Conservation (phyloP, 1,140 invertebrate species). For the Sycophila sp. region DNA sequence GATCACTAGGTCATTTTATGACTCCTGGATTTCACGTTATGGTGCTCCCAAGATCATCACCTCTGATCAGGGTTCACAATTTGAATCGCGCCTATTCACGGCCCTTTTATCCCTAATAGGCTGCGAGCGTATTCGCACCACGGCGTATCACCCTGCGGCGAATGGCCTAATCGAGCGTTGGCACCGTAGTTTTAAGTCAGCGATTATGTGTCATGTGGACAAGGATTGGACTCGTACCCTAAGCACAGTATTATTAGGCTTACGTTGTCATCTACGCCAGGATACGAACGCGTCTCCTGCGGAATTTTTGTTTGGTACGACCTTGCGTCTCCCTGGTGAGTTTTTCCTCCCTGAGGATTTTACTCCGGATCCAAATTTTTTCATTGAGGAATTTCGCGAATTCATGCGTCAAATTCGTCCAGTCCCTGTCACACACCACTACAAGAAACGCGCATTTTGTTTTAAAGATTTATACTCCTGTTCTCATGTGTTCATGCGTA, state of each 20-base stretch:
- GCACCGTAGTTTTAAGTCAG: not conserved
- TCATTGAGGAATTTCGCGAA: not conserved
- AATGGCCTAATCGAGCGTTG: constrained; percentile 22
- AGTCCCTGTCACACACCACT: not conserved
- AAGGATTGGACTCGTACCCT: not conserved
- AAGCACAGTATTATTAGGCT: not conserved
- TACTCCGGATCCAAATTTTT: not conserved
- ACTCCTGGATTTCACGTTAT: constrained; percentile 7
- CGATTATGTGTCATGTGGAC: constrained; percentile 1
- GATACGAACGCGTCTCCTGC: not conserved
- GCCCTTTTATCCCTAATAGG: not conserved
- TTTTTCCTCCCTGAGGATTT: not conserved
- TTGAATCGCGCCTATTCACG: not conserved
- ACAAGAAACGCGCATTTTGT: not conserved
- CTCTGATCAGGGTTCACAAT: constrained; percentile 1
- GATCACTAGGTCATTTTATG: not conserved
- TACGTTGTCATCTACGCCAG: not conserved
- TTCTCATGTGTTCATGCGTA: too few species aligned
- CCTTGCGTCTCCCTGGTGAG: not conserved
- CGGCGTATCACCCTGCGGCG: not conserved
- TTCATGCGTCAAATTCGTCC: not conserved
- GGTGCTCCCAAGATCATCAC: not conserved
- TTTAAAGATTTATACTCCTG: not conserved
- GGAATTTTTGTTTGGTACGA: not conserved
- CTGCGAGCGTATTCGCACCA: not conserved